Percentiles rank a stretch among this genome's conserved stretches.
Conservation (phyloP, 2,888 invertebrate genomes). For the Margaritifera margaritifera region DNA sequence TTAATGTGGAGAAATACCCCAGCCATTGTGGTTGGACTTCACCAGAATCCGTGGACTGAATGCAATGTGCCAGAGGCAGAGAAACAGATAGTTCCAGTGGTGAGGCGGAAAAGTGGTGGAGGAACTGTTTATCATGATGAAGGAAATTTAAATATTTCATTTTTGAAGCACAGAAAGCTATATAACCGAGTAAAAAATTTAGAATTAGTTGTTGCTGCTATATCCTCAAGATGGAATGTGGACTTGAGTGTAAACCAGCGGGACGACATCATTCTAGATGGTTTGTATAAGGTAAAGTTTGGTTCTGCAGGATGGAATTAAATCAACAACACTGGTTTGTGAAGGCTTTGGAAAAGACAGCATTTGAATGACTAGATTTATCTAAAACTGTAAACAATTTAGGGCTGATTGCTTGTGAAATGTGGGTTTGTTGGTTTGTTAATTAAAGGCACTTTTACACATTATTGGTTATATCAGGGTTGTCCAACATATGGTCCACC, state of each 20-base stretch:
- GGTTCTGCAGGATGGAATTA: too few species aligned
- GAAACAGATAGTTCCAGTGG: conserved; percentile 83
- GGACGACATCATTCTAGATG: conserved; percentile 89
- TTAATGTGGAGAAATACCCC: conserved; percentile 95
- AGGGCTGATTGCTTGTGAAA: not conserved
- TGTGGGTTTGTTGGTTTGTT: not conserved
- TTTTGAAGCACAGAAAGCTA: conserved; percentile 87
- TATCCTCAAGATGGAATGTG: conserved; percentile 87
- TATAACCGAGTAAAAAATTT: conserved; percentile 92
- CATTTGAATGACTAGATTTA: too few species aligned
- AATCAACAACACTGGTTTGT: too few species aligned
- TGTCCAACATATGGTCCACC: too few species aligned
- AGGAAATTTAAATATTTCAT: conserved; percentile 83
- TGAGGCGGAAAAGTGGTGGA: conserved; percentile 93
- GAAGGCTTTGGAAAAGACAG: too few species aligned
- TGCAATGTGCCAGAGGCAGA: conserved; percentile 83
- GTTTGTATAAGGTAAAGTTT: conserved; percentile 72
- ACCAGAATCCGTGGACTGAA: conserved; percentile 97
- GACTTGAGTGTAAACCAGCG: conserved; percentile 84
- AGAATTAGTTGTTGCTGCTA: conserved; percentile 86
- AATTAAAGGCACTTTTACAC: not conserved
- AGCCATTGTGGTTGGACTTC: conserved; percentile 94
- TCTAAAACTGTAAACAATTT: not conserved
- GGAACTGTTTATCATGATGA: conserved; percentile 97
- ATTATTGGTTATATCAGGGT: not conserved